Percentiles rank a stretch among this genome's conserved stretches.
phyloP scores from a whole-genome alignment of 2,797 vertebrate genomes.

The Clarias platycephalus region DNA sequence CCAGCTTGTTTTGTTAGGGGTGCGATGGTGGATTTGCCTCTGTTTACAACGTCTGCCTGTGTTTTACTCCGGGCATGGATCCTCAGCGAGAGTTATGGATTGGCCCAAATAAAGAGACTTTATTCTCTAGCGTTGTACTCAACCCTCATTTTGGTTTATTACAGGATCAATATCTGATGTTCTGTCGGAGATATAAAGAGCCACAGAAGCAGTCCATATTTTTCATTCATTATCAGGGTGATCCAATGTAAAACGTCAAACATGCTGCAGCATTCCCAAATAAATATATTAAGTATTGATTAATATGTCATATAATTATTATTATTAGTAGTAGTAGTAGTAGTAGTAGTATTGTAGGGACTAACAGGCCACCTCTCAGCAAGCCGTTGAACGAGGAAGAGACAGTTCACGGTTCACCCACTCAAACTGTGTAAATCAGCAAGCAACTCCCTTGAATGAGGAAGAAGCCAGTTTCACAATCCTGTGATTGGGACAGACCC shows the following conservation, averaged over 20 bases:
- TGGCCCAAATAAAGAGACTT: not conserved
- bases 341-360: too few species aligned
- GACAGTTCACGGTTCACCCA: too few species aligned
- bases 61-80: conserved; percentile 22
- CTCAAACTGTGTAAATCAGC: too few species aligned
- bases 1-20: not conserved
- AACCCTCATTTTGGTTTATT: conserved; percentile 19
- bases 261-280: not conserved
- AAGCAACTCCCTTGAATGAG: too few species aligned
- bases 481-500: too few species aligned
- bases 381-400: too few species aligned
- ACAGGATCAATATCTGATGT: conserved; percentile 27
- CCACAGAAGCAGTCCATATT: conserved; percentile 1
- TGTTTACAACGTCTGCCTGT: conserved; percentile 1
- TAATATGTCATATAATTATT: not conserved
- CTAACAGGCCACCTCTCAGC: too few species aligned
- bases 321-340: too few species aligned
- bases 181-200: conserved; percentile 18
- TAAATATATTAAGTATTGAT: not conserved
- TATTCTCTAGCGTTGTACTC: not conserved
- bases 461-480: too few species aligned
- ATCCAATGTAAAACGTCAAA: not conserved
- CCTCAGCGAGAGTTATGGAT: conserved; percentile 25
- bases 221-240: not conserved
- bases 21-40: conserved; percentile 14